Evolutionary conservation across 2,113 vertebrate species (phyloP), one percentile per base, ranked within the genome.

Genomic region (Phaethornis superciliosus): DNA sequence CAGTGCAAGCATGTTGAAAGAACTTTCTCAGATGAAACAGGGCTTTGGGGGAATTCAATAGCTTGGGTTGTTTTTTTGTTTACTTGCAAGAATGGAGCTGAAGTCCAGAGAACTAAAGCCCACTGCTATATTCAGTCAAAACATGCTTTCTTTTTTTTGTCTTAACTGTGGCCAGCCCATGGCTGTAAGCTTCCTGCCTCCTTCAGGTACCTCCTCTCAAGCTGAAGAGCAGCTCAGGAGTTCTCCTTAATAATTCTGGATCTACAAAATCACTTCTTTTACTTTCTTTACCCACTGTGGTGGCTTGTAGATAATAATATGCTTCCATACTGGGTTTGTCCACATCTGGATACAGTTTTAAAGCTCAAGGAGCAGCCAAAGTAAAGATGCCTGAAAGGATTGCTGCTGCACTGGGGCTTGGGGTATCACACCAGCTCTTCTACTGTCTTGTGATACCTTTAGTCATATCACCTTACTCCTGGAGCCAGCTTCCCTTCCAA

Each of bases 361-460:
- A 51, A 71, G 27, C 30, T 24, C 55, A 30, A 56, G 23, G 3
- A 55, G 42, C 88, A 86, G 59, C 68, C 28, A 40, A 40, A 40
- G 37, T 40, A 40, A 40, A 40, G 46, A 91, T 80, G 71, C 27
- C 46, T 4, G 14, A 32, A 51, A 64, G 60, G 77, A 52, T 23
- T 62, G 64, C 60, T 37, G 21, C 24, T 60, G 23, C 24, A 2
- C 64, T 12, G 84, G 56, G 30, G n/a, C 30, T 46, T 15, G 69
- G 51, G 65, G 16, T 40, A 12, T 33, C 37, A 14, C 19, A 44
- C 79, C 81, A 91, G 78, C 46, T 91, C 78, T 92, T 80, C 77
- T 70, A 10, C 74, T 85, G 83, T 90, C 72, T 88, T 77, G 62
- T 94, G 81, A 56, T 74, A 81, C 87, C 58, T 81, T 83, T 75